These are phyloP conservation scores for Chroicocephalus ridibundus DNA, from an alignment of 2,113 vertebrate genomes.

Conservation along the genomic window DNA sequence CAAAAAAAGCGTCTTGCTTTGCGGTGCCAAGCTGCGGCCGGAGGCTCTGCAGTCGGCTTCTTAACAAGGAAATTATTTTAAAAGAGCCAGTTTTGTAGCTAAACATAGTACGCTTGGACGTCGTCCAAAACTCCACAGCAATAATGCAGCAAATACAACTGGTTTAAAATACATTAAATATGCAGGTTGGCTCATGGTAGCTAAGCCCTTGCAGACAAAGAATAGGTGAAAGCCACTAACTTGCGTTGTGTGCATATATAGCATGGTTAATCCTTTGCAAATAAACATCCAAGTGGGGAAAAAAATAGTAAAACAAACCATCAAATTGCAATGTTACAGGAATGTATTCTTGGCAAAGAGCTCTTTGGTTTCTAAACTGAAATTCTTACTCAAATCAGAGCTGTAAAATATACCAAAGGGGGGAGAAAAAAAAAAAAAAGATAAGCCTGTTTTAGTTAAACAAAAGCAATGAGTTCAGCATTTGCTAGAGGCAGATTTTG, in stretches of 20 bases:
- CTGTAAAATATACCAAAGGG: conserved; percentile 16
- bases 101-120: conserved; percentile 45
- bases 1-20: background rate
- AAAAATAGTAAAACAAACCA: conserved; percentile 4
- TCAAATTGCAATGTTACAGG: conserved; percentile 50
- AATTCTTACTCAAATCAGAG: background rate
- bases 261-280: conserved; percentile 38
- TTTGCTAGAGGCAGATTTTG: conserved; percentile 40
- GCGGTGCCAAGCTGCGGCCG: background rate
- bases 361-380: background rate
- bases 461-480: conserved; percentile 45
- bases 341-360: conserved; percentile 47
- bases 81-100: conserved; percentile 56
- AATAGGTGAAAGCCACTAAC: background rate
- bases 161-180: conserved; percentile 30
- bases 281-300: background rate
- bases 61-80: conserved; percentile 59
- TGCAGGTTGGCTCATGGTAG: background rate
- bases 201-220: conserved; percentile 11
- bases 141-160: conserved; percentile 25
- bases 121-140: background rate
- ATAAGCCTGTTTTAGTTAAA: conserved; percentile 50
- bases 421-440: background rate
- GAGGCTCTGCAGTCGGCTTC: conserved; percentile 46
- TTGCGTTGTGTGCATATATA: background rate